Base-by-base conservation (phyloP, 2,797 vertebrate genomes). In the Mus minutoides region DNA sequence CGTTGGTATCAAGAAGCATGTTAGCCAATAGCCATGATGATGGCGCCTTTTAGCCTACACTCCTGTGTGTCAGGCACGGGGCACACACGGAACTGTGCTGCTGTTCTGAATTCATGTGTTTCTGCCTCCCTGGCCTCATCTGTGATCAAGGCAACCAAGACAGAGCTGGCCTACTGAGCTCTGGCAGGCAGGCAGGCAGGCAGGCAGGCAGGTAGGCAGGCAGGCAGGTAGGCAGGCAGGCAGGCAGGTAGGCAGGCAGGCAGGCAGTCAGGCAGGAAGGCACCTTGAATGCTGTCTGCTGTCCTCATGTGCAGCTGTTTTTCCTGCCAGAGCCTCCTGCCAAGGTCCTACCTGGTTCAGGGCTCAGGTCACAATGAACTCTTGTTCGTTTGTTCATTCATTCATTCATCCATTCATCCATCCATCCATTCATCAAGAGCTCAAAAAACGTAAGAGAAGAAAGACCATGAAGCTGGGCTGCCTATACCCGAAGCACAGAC, bases 381-480 rank as follows among this genome's bases (percentile, higher is more conserved):
- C 4, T 19, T 56, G 19, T n/a, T 76, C 29, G 2, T 40, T 26
- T 64, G 0, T 40, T 56, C 29, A 34, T 67, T 49, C 40, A 46
- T 85, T n/a, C 82, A 46, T 78, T 21, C 31, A 24, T 54, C 46
- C 2, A 69, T 86, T 37, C 82, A 49, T 75, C 19, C 34, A 22
- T 69, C 54, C 94, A 94, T 73, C 76, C 54, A 31, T 62, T 83
- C 1, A 0, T n/a, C 54, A 64, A 89, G 56, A 83, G 94, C 89
- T 80, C 52, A 62, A 54, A 92, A 93, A 75, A 85, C 69, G 94
- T 73, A 96, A 80, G 58, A 86, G 5, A 78, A 64, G 62, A 83
- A 54, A 87, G 69, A 75, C 58, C 43, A 7, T 12, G 37, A 17
- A 24, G 46, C 80, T 3, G 12, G 16, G 11, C 52, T 79, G 60